Base-by-base conservation (phyloP, 2,113 vertebrate species). In the Trogon melanurus region DNA sequence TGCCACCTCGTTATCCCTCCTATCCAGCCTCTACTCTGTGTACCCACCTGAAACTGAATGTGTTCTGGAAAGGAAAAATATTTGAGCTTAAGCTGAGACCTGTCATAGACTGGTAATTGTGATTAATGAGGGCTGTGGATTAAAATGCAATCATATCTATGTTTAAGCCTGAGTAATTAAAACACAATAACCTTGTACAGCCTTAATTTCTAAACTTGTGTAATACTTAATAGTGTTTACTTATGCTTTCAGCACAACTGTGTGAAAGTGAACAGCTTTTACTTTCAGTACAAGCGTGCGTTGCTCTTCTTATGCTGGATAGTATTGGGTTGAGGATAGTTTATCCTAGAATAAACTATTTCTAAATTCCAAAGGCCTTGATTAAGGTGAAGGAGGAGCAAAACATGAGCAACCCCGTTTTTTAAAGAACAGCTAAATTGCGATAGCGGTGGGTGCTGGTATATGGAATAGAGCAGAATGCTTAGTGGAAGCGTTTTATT, bases 351-450 rank as follows among this genome's bases (percentile, higher is more conserved):
- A 8, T 29, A 51, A 87, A 10, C 51, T 58, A 6, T 72, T 89
- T 70, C 15, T 74, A 78, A 89, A 47, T 81, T 73, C 16, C 32
- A 27, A n/a, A 67, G 22, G 10, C 11, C 13, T 91, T 74, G 38
- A 36, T 29, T 61, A 65, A 83, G 10, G 11, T 57, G 58, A 65
- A 12, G 16, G 16, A 79, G 23, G 16, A 89, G 27, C 21, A 90
- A 88, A 65, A 58, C 0, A 0, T 36, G 29, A 70, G 29, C 15
- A 23, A 41, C 12, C 12, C 14, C 36, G n/a, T 47, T 14, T 64
- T 92, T 54, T 72, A 16, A 78, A 80, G 41, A 13, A 8, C 5
- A 71, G 26, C 20, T 67, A 27, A 51, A 44, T 56, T 70, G 36
- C 27, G 21, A 0, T 66, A 58, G 3, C 25, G 16, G 36, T 58